These are phyloP conservation scores for Hoplodrina ambigua DNA, from an alignment of 2,888 invertebrate species.

Conservation along the genomic window DNA sequence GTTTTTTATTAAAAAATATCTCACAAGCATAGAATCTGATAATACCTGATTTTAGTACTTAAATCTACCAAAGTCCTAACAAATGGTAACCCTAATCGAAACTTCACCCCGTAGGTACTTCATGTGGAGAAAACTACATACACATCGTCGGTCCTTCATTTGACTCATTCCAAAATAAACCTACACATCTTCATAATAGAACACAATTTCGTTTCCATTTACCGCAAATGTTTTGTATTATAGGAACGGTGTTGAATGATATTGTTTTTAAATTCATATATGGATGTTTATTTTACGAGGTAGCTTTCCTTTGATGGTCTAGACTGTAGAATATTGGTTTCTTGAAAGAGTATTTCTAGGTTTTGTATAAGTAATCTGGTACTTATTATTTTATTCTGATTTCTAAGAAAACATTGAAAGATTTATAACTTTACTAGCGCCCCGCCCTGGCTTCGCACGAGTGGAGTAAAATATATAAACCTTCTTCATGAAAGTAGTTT, in stretches of 20 bases:
- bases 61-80: slow-evolving; percentile 21
- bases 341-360: slow-evolving; percentile 10
- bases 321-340: slow-evolving; percentile 28
- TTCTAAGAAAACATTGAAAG: neutral
- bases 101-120: slow-evolving; percentile 69
- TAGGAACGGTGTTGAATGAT: slow-evolving; percentile 55
- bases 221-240: slow-evolving; percentile 56
- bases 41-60: neutral
- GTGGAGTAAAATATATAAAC: no score
- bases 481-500: no score
- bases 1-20: no score
- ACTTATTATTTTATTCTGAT: slow-evolving; percentile 24
- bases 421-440: neutral
- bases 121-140: slow-evolving; percentile 80
- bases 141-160: slow-evolving; percentile 80
- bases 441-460: no score
- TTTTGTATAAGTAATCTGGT: slow-evolving; percentile 18
- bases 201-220: slow-evolving; percentile 66
- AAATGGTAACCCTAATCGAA: slow-evolving; percentile 48
- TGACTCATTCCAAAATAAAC: slow-evolving; percentile 70
- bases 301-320: slow-evolving; percentile 41
- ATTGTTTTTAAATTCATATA: slow-evolving; percentile 69
- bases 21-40: neutral
- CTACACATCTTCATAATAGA: slow-evolving; percentile 58
- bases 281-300: slow-evolving; percentile 48